Evolutionary conservation across 2,888 invertebrate species (phyloP).

Genomic region (Uropetala carovei): DNA sequence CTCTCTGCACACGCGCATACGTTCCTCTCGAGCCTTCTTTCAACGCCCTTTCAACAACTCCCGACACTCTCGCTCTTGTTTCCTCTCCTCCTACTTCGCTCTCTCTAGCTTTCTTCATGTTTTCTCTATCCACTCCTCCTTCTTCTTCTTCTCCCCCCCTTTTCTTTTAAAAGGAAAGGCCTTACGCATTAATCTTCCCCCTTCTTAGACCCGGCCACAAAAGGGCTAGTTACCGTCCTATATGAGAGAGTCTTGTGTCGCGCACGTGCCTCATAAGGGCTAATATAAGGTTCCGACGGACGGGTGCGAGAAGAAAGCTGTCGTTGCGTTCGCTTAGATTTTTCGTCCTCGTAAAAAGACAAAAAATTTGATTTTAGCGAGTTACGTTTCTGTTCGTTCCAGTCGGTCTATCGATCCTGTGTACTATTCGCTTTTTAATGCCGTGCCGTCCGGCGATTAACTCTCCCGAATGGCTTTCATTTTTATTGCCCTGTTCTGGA

Average conservation of each 20-base stretch:
- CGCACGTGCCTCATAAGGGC: background rate
- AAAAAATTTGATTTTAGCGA: no score
- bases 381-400: no score
- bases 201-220: background rate
- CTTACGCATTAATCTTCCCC: background rate
- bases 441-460: no score
- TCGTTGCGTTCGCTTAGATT: no score
- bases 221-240: background rate
- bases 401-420: no score
- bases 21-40: background rate
- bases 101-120: background rate
- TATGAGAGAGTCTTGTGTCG: background rate
- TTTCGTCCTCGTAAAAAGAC: no score
- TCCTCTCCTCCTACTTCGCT: background rate
- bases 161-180: background rate
- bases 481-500: no score
- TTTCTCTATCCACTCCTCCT: no score
- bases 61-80: background rate
- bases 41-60: background rate
- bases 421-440: no score
- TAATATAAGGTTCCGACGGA: no score
- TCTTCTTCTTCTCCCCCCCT: background rate
- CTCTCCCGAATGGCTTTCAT: no score
- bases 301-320: no score
- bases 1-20: background rate